Conservation (phyloP, 2,888 invertebrate genomes). For the Pollenia amentaria region DNA sequence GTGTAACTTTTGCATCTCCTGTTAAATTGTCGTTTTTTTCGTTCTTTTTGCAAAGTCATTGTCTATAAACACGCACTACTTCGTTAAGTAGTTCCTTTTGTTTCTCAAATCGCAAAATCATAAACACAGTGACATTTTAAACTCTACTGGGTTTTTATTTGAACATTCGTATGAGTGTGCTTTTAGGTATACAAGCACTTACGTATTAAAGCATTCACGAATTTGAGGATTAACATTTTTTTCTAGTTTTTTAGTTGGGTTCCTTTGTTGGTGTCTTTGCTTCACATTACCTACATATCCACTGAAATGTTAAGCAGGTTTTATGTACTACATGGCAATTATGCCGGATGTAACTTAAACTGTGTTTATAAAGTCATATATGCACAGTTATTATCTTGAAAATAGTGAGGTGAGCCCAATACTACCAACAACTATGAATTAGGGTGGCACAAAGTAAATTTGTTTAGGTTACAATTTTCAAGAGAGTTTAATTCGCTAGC, state of each 20-base stretch:
- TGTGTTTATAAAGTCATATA: conserved; percentile 46
- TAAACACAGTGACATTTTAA: conserved; percentile 36
- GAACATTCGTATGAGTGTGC: not conserved
- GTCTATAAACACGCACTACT: conserved; percentile 59
- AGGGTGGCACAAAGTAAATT: too few relatives aligned
- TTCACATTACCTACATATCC: conserved; percentile 47
- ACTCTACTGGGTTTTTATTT: not conserved
- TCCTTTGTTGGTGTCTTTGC: conserved; percentile 16
- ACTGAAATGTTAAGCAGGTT: conserved; percentile 63
- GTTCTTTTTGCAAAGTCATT: conserved; percentile 51
- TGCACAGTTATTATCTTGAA: conserved; percentile 27
- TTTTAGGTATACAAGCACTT: not conserved
- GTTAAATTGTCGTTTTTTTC: conserved; percentile 22
- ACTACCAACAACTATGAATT: not conserved
- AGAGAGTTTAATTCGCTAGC: too few relatives aligned
- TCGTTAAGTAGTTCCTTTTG: conserved; percentile 55
- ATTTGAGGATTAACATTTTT: not conserved
- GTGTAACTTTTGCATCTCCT: conserved; percentile 19
- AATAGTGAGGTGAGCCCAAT: not conserved
- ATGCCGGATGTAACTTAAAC: conserved; percentile 60
- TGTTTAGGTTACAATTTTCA: too few relatives aligned
- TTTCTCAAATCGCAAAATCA: conserved; percentile 32
- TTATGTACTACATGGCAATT: conserved; percentile 57
- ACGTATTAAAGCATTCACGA: conserved; percentile 10
- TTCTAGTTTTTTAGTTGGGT: conserved; percentile 12